phyloP scores from a whole-genome alignment of 2,113 vertebrate genomes.

The Artemisiospiza belli region DNA sequence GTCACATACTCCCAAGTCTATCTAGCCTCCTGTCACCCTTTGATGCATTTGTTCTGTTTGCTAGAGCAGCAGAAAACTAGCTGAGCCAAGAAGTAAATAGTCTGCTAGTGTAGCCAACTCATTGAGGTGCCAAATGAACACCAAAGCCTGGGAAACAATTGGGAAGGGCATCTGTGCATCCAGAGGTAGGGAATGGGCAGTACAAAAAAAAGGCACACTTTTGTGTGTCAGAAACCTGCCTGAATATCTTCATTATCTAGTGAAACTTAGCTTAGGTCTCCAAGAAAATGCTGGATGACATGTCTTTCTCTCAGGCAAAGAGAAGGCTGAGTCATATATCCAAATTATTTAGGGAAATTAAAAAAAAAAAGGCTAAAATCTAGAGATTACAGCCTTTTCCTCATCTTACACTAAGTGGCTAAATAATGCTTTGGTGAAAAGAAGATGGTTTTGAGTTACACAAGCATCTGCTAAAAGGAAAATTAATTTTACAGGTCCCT shows the following conservation, averaged over 20 bases:
- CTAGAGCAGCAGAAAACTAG: not conserved
- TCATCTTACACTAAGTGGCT: not conserved
- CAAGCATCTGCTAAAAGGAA: not conserved
- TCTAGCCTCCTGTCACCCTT: not conserved
- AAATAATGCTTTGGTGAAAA: not conserved
- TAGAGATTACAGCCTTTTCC: not conserved
- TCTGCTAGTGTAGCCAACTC: not conserved
- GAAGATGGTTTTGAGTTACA: not conserved
- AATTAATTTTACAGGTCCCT: not conserved
- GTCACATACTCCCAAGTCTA: not conserved
- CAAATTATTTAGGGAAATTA: not conserved
- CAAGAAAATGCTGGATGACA: not conserved
- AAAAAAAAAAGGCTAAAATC: not conserved
- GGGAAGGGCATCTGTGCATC: not conserved
- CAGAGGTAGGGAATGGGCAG: not conserved
- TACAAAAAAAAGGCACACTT: not conserved
- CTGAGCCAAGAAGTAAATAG: not conserved
- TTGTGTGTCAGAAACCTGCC: not conserved
- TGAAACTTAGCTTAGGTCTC: not conserved
- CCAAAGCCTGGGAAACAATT: not conserved
- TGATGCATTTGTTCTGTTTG: not conserved
- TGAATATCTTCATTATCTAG: not conserved
- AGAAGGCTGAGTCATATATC: not conserved
- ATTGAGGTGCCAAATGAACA: not conserved
- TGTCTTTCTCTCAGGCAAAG: not conserved